Evolutionary conservation across 2,888 invertebrate genomes (phyloP).

Genomic region (Protophormia terraenovae): DNA sequence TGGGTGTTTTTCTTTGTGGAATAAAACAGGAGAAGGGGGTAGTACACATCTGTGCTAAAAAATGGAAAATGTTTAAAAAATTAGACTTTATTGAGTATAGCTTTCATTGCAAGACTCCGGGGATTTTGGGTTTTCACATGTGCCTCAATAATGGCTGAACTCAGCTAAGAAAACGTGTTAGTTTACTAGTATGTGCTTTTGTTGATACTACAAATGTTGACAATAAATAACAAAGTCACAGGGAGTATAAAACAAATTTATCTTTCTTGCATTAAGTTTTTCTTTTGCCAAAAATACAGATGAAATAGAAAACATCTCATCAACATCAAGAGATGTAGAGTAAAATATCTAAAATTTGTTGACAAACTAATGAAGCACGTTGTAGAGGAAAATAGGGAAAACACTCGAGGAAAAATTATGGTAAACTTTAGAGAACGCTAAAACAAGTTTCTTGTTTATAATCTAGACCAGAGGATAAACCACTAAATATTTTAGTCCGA

Average conservation of each 20-base stretch:
- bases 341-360: constrained; percentile 30
- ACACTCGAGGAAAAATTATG: constrained; percentile 22
- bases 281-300: neutral
- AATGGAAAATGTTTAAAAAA: constrained; percentile 45
- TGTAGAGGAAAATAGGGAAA: constrained; percentile 14
- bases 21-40: neutral
- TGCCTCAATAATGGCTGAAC: constrained; percentile 2
- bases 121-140: constrained; percentile 46
- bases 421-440: neutral
- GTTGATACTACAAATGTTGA: constrained; percentile 34
- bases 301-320: constrained; percentile 25
- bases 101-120: constrained; percentile 18
- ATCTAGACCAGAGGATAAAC: too few relatives aligned
- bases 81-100: constrained; percentile 37
- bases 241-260: constrained; percentile 20
- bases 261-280: neutral
- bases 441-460: too few relatives aligned
- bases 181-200: neutral
- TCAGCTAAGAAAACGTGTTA: constrained; percentile 25
- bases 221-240: constrained; percentile 56
- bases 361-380: constrained; percentile 61
- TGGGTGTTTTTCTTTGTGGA: neutral
- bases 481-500: too few relatives aligned
- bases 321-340: constrained; percentile 16
- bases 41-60: constrained; percentile 54